phyloP scores from a whole-genome alignment of 2,888 invertebrate species.

The Belgica antarctica region DNA sequence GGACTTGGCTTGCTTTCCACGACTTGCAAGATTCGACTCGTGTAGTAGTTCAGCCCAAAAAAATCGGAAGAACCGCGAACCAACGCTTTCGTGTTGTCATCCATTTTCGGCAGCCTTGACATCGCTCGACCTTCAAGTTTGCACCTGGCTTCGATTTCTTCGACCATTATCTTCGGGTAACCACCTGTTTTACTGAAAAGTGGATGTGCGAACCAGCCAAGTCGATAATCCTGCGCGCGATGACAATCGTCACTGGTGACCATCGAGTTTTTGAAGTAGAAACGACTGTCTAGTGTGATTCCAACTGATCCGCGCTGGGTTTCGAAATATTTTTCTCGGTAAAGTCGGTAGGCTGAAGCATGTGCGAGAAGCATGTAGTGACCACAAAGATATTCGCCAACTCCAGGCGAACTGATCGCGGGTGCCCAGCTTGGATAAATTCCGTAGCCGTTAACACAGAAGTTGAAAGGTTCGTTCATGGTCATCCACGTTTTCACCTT shows the following conservation, averaged over 20 bases:
- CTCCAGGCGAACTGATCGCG: conserved; percentile 53
- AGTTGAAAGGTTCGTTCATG: conserved; percentile 59
- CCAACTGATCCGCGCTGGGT: conserved; percentile 39
- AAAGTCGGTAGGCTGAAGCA: conserved; percentile 56
- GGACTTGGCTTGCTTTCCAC: not conserved
- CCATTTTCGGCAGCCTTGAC: not conserved
- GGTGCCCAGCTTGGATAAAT: conserved; percentile 51
- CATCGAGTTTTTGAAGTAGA: not conserved
- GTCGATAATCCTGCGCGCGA: conserved; percentile 13
- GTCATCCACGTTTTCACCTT: conserved; percentile 60
- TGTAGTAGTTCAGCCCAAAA: conserved; percentile 8
- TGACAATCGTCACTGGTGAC: not conserved
- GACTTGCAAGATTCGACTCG: not conserved
- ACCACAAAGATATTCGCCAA: conserved; percentile 59
- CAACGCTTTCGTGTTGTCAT: not conserved
- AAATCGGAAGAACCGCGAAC: not conserved
- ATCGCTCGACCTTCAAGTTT: not conserved
- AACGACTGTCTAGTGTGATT: conserved; percentile 23
- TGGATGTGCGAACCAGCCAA: conserved; percentile 19
- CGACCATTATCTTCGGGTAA: conserved; percentile 4
- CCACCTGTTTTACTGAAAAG: not conserved
- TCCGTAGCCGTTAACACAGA: conserved; percentile 54
- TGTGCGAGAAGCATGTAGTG: conserved; percentile 62
- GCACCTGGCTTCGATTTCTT: not conserved
- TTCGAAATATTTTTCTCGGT: conserved; percentile 50